These are phyloP conservation scores for Pheosia gnoma DNA, from an alignment of 2,888 invertebrate genomes.

Conservation along the genomic window DNA sequence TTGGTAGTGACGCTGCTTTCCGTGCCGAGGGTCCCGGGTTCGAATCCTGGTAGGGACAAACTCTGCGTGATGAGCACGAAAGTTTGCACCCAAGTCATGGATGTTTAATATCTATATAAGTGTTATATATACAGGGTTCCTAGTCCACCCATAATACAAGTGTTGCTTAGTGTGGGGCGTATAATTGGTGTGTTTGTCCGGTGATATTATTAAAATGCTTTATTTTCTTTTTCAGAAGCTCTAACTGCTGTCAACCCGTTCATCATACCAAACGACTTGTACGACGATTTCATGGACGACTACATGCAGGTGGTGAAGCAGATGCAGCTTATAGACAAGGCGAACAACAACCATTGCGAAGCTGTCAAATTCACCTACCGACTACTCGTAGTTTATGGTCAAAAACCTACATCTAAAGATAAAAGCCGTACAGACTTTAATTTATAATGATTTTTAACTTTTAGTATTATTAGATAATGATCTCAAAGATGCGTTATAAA, in stretches of 20 bases:
- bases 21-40: too few relatives aligned
- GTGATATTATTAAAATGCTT: too few relatives aligned
- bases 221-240: slow-evolving; percentile 79
- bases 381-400: slow-evolving; percentile 26
- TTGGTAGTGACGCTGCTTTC: too few relatives aligned
- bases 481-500: not conserved
- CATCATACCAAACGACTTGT: slow-evolving; percentile 46
- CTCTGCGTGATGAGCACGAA: too few relatives aligned
- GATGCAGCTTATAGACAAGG: slow-evolving; percentile 67
- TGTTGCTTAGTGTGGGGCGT: too few relatives aligned
- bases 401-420: not conserved
- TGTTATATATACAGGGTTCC: too few relatives aligned
- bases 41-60: too few relatives aligned
- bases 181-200: too few relatives aligned
- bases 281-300: slow-evolving; percentile 60
- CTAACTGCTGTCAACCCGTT: slow-evolving; percentile 78
- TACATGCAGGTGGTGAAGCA: slow-evolving; percentile 79
- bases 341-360: slow-evolving; percentile 60
- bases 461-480: not conserved
- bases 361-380: slow-evolving; percentile 50
- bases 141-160: too few relatives aligned
- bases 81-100: too few relatives aligned
- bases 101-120: too few relatives aligned
- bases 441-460: not conserved
- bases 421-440: not conserved